Evolutionary conservation across 2,888 invertebrate genomes (phyloP), one percentile per base, ranked within the genome.

Genomic region (Liopterus haemorrhoidalis): DNA sequence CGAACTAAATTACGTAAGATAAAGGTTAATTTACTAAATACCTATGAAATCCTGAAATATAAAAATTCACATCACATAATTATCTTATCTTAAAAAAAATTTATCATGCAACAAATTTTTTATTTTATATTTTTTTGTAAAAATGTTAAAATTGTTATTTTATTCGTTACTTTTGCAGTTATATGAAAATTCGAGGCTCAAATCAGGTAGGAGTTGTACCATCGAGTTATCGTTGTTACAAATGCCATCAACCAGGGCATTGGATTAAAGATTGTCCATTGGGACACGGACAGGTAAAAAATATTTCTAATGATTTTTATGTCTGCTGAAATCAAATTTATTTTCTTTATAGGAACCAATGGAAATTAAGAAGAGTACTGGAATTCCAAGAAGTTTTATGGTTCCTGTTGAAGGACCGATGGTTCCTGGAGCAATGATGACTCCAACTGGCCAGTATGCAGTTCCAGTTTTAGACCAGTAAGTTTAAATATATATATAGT

Each of bases 251-350:
- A 66, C 79, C 82, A 48, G 99, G 99, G 1, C 99, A 99, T 70
- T 97, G 93, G 92, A 95, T 95, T 54, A 91, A 90, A 67, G 90
- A 94, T 67, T 99, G 99, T 66, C 93, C 94, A 5, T 69, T 81
- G 51, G 79, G 78, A 36, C 71, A 74, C 47, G 72, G 71, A 51
- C 69, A 73, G 50, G 75, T 74, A 64, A 64, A 65, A 60, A 36
- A 11, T 15, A 38, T 12, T 14, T 19, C 11, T 28, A 30, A 48
- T 25, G 28, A 32, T 39, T 38, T 46, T 5, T 42, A 54, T 49
- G 52, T n/a, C n/a, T n/a, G n/a, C n/a, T n/a, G n/a, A n/a, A n/a
- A 48, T 46, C 38, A 46, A 12, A 39, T 56, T 5, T 57, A 55
- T 38, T 49, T 39, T 24, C 44, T 60, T 63, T 50, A 70, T 67